A percentile compares a stretch with the other conserved stretches of the same genome.
These are phyloP conservation scores for Atethmia centrago DNA, from an alignment of 2,888 invertebrate genomes.

Conservation along the genomic window DNA sequence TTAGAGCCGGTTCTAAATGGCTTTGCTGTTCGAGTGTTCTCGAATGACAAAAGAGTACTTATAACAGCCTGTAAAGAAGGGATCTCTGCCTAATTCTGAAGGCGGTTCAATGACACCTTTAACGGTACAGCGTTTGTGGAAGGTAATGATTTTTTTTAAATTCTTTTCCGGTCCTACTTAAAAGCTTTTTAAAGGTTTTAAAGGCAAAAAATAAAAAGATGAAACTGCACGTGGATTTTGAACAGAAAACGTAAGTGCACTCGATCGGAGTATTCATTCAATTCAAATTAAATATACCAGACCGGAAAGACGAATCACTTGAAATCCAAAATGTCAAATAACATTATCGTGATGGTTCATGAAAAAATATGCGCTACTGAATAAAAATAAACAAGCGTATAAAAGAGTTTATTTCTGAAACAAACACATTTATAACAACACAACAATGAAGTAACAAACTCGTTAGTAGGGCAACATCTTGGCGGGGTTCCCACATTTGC, in stretches of 20 bases:
- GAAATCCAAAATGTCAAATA: slow-evolving; percentile 40
- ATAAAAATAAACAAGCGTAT: slow-evolving; percentile 60
- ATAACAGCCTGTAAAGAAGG: slow-evolving; percentile 77
- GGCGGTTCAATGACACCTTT: slow-evolving; percentile 82
- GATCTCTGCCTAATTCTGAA: slow-evolving; percentile 81
- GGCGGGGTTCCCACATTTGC: slow-evolving; percentile 90
- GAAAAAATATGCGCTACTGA: slow-evolving; percentile 42
- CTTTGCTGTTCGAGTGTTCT: slow-evolving; percentile 83
- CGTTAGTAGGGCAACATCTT: slow-evolving; percentile 88
- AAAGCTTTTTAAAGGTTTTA: slow-evolving; percentile 71
- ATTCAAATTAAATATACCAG: slow-evolving; percentile 53
- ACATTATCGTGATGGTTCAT: slow-evolving; percentile 18
- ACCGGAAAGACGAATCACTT: slow-evolving; percentile 51
- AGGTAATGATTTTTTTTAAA: slow-evolving; percentile 82
- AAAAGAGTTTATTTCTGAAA: slow-evolving; percentile 70
- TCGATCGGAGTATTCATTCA: slow-evolving; percentile 44
- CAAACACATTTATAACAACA: slow-evolving; percentile 76
- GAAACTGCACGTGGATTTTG: slow-evolving; percentile 73
- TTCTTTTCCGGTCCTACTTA: slow-evolving; percentile 83
- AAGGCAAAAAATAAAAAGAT: slow-evolving; percentile 66
- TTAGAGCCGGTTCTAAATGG: slow-evolving; percentile 84
- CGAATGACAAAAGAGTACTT: slow-evolving; percentile 86
- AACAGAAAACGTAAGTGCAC: slow-evolving; percentile 57
- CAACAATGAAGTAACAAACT: slow-evolving; percentile 87
- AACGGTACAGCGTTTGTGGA: slow-evolving; percentile 75